Evolutionary conservation across 2,888 invertebrate genomes (phyloP), one percentile per base, ranked within the genome.

Genomic region (Balanococcus diminutus): DNA sequence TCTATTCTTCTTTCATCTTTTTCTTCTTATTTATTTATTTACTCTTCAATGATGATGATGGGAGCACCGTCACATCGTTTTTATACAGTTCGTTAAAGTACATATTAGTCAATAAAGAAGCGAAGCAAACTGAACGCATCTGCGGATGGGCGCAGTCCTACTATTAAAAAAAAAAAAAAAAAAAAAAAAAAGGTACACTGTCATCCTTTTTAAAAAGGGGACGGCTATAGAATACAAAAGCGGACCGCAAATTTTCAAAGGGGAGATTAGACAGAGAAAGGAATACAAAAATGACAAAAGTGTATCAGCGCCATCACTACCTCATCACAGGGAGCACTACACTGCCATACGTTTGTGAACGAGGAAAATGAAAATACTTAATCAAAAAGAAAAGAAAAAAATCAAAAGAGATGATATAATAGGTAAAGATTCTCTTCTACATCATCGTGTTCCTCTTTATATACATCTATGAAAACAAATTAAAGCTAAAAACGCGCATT

Each of bases 171-270:
- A 75, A 6, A 72, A 14, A 72, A 8, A 32, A 25, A 56, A 28
- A 19, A 83, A 4, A 32, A 83, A 42, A 75, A 85, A 85, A 85
- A 85, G 42, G 85, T 85, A 85, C 85, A 51, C 75, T 85, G 85
- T 85, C 85, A 85, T 85, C 85, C 42, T 85, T 85, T 85, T 85
- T 85, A 85, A 85, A 85, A 85, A 85, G 85, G 85, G 85, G 85
- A 85, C 85, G 75, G 75, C 36, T 67, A 67, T 67, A 67, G 28
- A 28, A 67, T 67, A 67, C 67, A 67, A 67, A 67, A 67, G 67
- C 25, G 67, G 61, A 28, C 67, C 67, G 67, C 67, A 28, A 67
- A 67, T 67, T 67, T 67, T 67, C 14, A 28, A 28, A 67, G 25
- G 28, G 67, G 67, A 67, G 67, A 67, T 67, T 67, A 67, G 28